Evolutionary conservation across 2,797 vertebrate genomes (phyloP), one percentile per base, ranked within the genome.

Genomic region (Sebastolobus alascanus): DNA sequence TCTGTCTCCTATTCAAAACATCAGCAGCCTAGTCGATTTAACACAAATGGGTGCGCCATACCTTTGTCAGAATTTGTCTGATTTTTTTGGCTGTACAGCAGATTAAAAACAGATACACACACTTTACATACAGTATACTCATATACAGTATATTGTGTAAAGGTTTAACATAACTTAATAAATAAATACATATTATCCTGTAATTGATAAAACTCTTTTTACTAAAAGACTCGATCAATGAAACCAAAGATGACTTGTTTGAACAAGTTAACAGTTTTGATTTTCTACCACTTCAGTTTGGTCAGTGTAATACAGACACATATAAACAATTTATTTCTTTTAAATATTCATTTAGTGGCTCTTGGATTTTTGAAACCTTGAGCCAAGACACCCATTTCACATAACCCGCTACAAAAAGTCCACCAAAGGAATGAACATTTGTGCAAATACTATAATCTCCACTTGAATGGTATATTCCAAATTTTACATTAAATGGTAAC

Each of bases 11-110:
- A 92, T 77, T 89, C 77, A 89, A 92, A 90, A 90, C 89, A 88
- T 86, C 89, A 95, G 92, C 89, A 94, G 92, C 89, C 90, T 90
- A 94, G 84, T 86, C 90, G 74, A 90, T 83, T 90, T 71, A 93
- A 93, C 90, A 90, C 80, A 92, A 88, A 90, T 70, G 66, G 76
- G 75, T 92, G 92, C 55, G 89, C 84, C 87, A 84, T 89, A 87
- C 82, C 82, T 79, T 79, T 84, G 55, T 80, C 77, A 87, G 82
- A 86, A 74, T 59, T 58, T 75, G 75, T 85, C 82, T 8, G 69
- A 77, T 79, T 71, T 77, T 82, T 87, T 89, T 84, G 79, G 70
- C 91, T 91, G 83, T 88, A 94, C 93, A 94, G 88, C 85, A 93
- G 90, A 83, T 89, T 88, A 89, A 87, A 90, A 92, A 93, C 89